phyloP scores from a whole-genome alignment of 2,888 invertebrate genomes.

The Platerodrilus igneus region DNA sequence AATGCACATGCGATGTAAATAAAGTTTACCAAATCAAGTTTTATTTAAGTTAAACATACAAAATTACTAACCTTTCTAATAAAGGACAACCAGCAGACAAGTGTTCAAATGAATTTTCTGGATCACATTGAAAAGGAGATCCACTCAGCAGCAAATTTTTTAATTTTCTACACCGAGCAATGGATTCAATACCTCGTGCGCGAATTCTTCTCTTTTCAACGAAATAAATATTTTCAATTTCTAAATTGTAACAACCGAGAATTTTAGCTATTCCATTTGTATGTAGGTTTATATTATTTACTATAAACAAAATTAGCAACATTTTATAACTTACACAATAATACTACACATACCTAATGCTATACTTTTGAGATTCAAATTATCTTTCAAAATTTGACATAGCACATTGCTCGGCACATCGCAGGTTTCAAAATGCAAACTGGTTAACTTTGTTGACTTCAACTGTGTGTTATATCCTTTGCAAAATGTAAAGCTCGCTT shows the following conservation, averaged over 20 bases:
- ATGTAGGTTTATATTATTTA: constrained; percentile 34
- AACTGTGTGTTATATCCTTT: too few relatives aligned
- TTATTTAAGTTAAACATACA: neutral
- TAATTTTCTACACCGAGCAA: constrained; percentile 35
- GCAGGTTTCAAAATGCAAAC: constrained; percentile 30
- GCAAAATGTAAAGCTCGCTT: too few relatives aligned
- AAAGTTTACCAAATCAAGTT: too few relatives aligned
- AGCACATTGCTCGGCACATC: constrained; percentile 34
- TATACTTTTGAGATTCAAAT: constrained; percentile 29
- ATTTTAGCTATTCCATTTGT: constrained; percentile 35
- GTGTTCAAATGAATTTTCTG: constrained; percentile 37
- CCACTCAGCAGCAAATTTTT: constrained; percentile 31
- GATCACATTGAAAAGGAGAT: constrained; percentile 34
- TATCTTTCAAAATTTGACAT: constrained; percentile 33
- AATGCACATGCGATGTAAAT: neutral
- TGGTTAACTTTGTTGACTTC: constrained; percentile 29
- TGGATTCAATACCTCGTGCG: constrained; percentile 32
- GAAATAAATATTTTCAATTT: constrained; percentile 33
- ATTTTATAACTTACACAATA: constrained; percentile 4
- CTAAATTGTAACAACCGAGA: constrained; percentile 31
- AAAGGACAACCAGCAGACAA: constrained; percentile 36
- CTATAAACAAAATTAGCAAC: constrained; percentile 27
- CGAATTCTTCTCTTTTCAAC: constrained; percentile 33
- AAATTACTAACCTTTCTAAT: constrained; percentile 34
- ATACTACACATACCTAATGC: constrained; percentile 31